Base-by-base conservation (phyloP, 1,140 invertebrate genomes). In the Ruditapes philippinarum region DNA sequence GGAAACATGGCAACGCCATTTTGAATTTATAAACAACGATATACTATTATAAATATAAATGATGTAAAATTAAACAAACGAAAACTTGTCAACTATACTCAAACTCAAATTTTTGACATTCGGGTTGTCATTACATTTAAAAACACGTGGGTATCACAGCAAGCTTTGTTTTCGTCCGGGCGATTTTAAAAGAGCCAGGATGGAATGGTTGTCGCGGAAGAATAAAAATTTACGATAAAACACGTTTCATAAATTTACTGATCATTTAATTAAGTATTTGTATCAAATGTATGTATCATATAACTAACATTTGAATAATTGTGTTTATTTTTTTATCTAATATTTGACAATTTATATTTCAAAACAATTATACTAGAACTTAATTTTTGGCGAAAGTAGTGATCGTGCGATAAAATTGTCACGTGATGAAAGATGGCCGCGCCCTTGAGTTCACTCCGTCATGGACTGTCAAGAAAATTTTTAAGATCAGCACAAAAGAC, bases 141-240 rank as follows among this genome's bases (percentile, higher is more conserved):
- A 76, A 62, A 82, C 80, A 82, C 80, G 80, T 82, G 80, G 28
- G 42, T 68, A 28, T 82, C 25, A 45, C 60, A 22, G 62, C 36
- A 65, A 80, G 78, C 28, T 65, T 82, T 94, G 93, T 94, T 94
- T 94, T 93, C 92, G 93, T 93, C 87, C 93, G 93, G 93, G 93
- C 88, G 86, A 82, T 91, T 92, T 88, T 89, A 87, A 76, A 94
- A 93, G 90, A 90, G 91, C 93, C 93, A 94, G 93, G 93, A 94
- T 94, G 93, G 91, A 82, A 78, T 78, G 74, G 74, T 33, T 49
- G 42, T 49, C 31, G 42, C 74, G 74, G n/a, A 78, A 7, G 28
- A 78, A 54, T 78, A 51, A 25, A 7, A 28, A 19, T 7, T 68
- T 38, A n/a, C n/a, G n/a, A n/a, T n/a, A n/a, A n/a, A n/a, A n/a